phyloP scores from a whole-genome alignment of 1,140 invertebrate genomes.

The Trachymyrmex cornetzi region DNA sequence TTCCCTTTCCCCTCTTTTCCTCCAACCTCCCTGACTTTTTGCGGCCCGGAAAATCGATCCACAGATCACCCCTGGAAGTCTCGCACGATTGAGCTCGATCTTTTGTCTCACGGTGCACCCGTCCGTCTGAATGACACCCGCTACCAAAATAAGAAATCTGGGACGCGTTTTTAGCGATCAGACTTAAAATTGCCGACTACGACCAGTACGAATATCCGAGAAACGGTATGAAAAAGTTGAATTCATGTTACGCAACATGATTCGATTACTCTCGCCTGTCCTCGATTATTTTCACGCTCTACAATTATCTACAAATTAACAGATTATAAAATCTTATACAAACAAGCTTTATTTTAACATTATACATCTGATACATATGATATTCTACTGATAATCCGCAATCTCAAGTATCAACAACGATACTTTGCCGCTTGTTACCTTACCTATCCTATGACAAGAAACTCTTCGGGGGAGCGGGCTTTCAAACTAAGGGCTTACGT shows the following conservation, averaged over 20 bases:
- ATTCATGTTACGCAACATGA: background rate
- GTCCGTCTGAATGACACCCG: constrained; percentile 34
- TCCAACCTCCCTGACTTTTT: constrained; percentile 50
- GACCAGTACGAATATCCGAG: background rate
- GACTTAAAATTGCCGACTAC: background rate
- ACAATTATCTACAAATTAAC: background rate
- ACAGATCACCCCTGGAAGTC: constrained; percentile 59
- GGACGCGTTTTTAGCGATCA: constrained; percentile 4
- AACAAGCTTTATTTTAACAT: constrained; percentile 7
- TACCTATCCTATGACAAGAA: constrained; percentile 49
- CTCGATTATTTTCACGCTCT: background rate
- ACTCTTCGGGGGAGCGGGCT: constrained; percentile 45
- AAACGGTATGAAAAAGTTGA: background rate
- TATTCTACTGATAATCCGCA: constrained; percentile 40
- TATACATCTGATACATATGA: constrained; percentile 12
- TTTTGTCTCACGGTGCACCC: constrained; percentile 52
- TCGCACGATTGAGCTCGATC: constrained; percentile 72
- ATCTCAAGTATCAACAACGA: constrained; percentile 57
- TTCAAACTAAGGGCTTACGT: constrained; percentile 50
- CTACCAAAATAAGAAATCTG: constrained; percentile 38
- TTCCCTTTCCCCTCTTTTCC: constrained; percentile 39
- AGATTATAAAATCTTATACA: constrained; percentile 5
- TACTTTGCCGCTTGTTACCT: constrained; percentile 62
- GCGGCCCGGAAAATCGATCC: constrained; percentile 66
- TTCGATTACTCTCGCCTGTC: background rate